Conservation (phyloP, 2,888 invertebrate species). For the Sphaeridia pumilis region DNA sequence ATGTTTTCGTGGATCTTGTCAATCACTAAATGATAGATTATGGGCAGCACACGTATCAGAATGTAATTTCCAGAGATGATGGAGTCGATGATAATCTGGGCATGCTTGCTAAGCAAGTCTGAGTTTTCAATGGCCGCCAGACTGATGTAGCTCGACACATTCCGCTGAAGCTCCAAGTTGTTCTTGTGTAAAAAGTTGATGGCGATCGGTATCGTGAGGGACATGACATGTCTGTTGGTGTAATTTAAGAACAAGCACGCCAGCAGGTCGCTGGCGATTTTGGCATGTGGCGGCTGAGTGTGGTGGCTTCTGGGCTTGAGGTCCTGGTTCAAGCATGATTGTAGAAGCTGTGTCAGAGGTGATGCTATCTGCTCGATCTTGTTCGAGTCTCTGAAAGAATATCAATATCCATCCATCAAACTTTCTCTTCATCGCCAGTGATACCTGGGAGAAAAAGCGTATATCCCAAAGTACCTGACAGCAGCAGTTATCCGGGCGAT, state of each 20-base stretch:
- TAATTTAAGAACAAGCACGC: slow-evolving; percentile 84
- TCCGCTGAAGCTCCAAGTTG: slow-evolving; percentile 75
- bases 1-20: slow-evolving; percentile 76
- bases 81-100: slow-evolving; percentile 79
- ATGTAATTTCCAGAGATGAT: slow-evolving; percentile 83
- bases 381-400: slow-evolving; percentile 57
- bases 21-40: slow-evolving; percentile 49
- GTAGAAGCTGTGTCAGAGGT: slow-evolving; percentile 68
- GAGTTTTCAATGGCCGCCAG: slow-evolving; percentile 86
- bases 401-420: too few relatives aligned
- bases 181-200: slow-evolving; percentile 84
- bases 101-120: slow-evolving; percentile 69
- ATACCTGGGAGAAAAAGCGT: neutral
- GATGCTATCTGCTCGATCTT: slow-evolving; percentile 76
- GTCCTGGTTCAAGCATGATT: slow-evolving; percentile 79
- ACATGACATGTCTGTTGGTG: slow-evolving; percentile 61
- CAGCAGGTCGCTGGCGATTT: slow-evolving; percentile 89
- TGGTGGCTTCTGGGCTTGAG: slow-evolving; percentile 63
- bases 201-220: slow-evolving; percentile 72
- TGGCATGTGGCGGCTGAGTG: slow-evolving; percentile 89
- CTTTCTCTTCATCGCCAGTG: too few relatives aligned
- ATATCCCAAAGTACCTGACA: slow-evolving; percentile 13
- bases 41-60: slow-evolving; percentile 73
- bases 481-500: slow-evolving; percentile 68
- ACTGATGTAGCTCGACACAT: slow-evolving; percentile 82